Evolutionary conservation across 2,113 vertebrate genomes (phyloP).

Genomic region (Pachycephala philippinensis): DNA sequence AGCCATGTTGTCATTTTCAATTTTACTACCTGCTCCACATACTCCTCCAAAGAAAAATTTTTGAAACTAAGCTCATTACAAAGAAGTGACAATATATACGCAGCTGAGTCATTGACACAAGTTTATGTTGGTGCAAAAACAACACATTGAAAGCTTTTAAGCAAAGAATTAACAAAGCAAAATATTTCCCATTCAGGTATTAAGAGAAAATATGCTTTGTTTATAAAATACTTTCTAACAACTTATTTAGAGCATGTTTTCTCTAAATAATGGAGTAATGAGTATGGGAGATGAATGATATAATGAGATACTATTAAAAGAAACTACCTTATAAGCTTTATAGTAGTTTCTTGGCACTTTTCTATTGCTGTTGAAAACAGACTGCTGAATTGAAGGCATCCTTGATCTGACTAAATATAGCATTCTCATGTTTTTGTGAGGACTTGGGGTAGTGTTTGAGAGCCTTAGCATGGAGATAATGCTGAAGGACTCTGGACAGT

Average conservation of each 20-base stretch:
- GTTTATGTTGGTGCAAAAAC: neutral
- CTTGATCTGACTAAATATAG: neutral
- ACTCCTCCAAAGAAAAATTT: neutral
- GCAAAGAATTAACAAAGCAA: neutral
- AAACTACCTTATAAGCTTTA: neutral
- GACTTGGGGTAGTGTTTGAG: neutral
- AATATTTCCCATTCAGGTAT: neutral
- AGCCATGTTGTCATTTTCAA: neutral
- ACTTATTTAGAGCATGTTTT: neutral
- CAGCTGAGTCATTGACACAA: neutral
- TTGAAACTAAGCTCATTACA: neutral
- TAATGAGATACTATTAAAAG: neutral
- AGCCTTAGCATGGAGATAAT: rapidly evolving
- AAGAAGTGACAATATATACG: neutral
- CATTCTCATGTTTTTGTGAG: neutral
- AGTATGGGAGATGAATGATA: neutral
- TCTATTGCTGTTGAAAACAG: neutral
- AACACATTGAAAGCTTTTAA: neutral
- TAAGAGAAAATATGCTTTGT: neutral
- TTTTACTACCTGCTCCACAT: neutral
- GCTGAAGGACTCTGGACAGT: neutral
- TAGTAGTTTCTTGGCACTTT: neutral
- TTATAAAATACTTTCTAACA: neutral
- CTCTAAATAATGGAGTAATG: neutral
- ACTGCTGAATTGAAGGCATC: neutral